Conservation (phyloP, 2,113 vertebrate genomes). For the Lipotes vexillifer region DNA sequence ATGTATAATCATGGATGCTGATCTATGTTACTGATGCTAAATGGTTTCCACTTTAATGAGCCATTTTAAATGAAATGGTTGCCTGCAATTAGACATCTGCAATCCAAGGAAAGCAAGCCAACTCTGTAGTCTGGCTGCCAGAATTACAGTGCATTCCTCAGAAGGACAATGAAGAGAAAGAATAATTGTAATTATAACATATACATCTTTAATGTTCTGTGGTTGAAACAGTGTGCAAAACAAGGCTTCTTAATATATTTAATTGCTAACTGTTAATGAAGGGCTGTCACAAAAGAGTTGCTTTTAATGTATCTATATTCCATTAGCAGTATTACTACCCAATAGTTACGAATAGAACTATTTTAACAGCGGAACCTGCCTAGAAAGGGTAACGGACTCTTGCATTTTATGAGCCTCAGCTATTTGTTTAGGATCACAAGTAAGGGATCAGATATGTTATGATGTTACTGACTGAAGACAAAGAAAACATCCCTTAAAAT, state of each 20-base stretch:
- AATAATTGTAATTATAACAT: slow-evolving; percentile 85
- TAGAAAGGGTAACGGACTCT: background rate
- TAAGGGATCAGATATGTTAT: background rate
- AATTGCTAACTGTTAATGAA: slow-evolving; percentile 81
- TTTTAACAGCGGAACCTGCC: slow-evolving; percentile 40
- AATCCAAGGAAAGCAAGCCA: slow-evolving; percentile 82
- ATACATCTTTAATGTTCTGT: slow-evolving; percentile 80
- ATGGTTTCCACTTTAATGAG: slow-evolving; percentile 82
- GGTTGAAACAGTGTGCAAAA: slow-evolving; percentile 78
- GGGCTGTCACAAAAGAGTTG: slow-evolving; percentile 76
- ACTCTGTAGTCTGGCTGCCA: slow-evolving; percentile 76
- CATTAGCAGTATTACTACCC: slow-evolving; percentile 53
- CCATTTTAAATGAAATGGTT: slow-evolving; percentile 87
- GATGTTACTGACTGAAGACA: background rate
- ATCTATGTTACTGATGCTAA: slow-evolving; percentile 81
- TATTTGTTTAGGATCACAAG: background rate
- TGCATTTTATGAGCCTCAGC: background rate
- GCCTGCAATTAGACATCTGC: slow-evolving; percentile 89
- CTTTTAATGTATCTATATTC: slow-evolving; percentile 69
- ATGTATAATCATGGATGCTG: slow-evolving; percentile 82
- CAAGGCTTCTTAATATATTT: slow-evolving; percentile 82
- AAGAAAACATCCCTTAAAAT: background rate
- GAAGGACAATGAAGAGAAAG: slow-evolving; percentile 84
- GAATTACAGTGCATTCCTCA: slow-evolving; percentile 84
- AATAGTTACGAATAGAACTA: slow-evolving; percentile 51